phyloP scores from a whole-genome alignment of 2,797 vertebrate genomes.

The Dryobates pubescens region DNA sequence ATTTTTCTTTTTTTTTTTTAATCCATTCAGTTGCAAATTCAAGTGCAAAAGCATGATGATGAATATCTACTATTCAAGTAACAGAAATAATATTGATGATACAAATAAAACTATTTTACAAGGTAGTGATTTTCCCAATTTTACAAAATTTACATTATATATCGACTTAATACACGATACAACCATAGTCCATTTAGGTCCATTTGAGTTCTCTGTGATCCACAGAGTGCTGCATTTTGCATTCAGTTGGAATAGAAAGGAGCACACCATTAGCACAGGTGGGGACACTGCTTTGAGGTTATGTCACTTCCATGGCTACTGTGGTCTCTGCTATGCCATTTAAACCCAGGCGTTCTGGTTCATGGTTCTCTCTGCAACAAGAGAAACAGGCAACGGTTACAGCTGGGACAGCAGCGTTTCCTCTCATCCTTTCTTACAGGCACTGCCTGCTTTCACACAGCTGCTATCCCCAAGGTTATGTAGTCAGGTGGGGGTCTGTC shows the following conservation, averaged over 20 bases:
- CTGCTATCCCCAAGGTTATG: too few relatives aligned
- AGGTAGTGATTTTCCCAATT: slow-evolving; percentile 95
- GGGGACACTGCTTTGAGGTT: slow-evolving; percentile 73
- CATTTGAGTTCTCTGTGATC: slow-evolving; percentile 75
- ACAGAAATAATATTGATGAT: slow-evolving; percentile 96
- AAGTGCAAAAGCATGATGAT: slow-evolving; percentile 96
- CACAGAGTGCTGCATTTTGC: slow-evolving; percentile 77
- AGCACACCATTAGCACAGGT: slow-evolving; percentile 65
- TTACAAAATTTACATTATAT: slow-evolving; percentile 95
- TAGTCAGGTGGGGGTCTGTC: too few relatives aligned
- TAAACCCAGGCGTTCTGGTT: slow-evolving; percentile 88
- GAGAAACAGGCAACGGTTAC: not conserved
- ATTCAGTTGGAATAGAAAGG: slow-evolving; percentile 73
- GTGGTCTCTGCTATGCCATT: slow-evolving; percentile 92
- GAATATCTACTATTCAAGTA: slow-evolving; percentile 94
- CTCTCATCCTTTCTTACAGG: rapidly evolving
- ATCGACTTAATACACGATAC: slow-evolving; percentile 85
- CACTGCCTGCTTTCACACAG: rapidly evolving
- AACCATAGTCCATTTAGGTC: slow-evolving; percentile 81
- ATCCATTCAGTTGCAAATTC: slow-evolving; percentile 92
- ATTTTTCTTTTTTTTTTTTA: slow-evolving; percentile 79
- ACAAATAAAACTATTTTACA: slow-evolving; percentile 97
- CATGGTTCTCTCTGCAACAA: slow-evolving; percentile 86
- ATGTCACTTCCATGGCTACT: slow-evolving; percentile 95
- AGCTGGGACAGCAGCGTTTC: rapidly evolving